Conservation (phyloP, 1,140 invertebrate genomes). For the Kradibia gibbosae region DNA sequence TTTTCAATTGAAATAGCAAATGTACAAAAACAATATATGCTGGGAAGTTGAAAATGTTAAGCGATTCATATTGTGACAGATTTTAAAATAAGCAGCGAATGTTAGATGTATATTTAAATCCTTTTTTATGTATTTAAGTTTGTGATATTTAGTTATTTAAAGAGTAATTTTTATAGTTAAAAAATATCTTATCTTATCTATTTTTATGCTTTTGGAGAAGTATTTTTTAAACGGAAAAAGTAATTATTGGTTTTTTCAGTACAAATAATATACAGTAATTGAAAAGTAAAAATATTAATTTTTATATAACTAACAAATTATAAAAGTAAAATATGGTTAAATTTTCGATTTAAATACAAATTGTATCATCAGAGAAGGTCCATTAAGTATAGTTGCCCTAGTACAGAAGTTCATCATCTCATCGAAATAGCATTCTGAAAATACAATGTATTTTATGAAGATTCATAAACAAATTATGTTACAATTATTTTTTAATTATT, state of each 20-base stretch:
- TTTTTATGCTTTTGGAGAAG: neutral
- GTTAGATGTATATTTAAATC: constrained; percentile 1
- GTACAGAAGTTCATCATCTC: no score
- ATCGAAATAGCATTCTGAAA: no score
- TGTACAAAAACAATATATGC: constrained; percentile 50
- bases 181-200: constrained; percentile 17
- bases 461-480: no score
- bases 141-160: constrained; percentile 4
- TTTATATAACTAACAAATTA: neutral
- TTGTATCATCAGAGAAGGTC: no score
- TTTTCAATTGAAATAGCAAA: constrained; percentile 47
- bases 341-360: no score
- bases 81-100: constrained; percentile 2
- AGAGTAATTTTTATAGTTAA: constrained; percentile 1
- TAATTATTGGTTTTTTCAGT: no score
- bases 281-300: neutral
- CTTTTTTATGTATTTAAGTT: neutral
- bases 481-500: no score
- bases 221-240: no score
- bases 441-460: no score
- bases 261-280: neutral
- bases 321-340: neutral
- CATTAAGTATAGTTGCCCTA: no score
- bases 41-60: constrained; percentile 45
- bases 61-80: constrained; percentile 10